Conservation (phyloP, 92 coral and sea anemone species). For the Bergia sp. region DNA sequence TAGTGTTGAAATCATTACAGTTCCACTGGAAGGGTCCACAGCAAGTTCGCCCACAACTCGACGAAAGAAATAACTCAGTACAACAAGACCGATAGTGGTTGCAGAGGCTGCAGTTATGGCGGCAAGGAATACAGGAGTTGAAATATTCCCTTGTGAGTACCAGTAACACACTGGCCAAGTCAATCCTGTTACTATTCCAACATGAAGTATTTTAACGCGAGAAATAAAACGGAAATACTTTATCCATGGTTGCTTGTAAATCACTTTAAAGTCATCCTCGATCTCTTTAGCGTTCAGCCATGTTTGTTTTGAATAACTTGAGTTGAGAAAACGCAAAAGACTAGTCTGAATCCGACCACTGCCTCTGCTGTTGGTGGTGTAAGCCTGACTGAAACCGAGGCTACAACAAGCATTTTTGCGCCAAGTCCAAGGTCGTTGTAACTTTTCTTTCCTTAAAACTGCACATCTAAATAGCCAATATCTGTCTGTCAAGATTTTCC, state of each 20-base stretch:
- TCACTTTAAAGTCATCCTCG: conserved; percentile 38
- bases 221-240: conserved; percentile 78
- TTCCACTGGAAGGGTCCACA: conserved; percentile 40
- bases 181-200: conserved; percentile 62
- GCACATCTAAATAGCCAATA: background rate
- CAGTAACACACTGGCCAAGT: conserved; percentile 77
- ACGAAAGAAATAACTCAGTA: conserved; percentile 80
- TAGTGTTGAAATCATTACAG: conserved; percentile 71
- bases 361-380: background rate
- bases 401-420: background rate
- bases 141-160: conserved; percentile 63
- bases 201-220: conserved; percentile 76
- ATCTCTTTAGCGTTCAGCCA: background rate
- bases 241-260: conserved; percentile 82
- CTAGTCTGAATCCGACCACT: background rate
- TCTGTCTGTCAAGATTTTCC: background rate
- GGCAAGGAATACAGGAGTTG: conserved; percentile 53
- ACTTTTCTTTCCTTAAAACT: background rate
- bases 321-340: background rate
- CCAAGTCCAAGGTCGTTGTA: background rate
- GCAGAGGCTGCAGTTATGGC: conserved; percentile 76
- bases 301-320: background rate
- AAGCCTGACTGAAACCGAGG: background rate
- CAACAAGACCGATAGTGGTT: conserved; percentile 76
- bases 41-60: conserved; percentile 79